phyloP scores from a whole-genome alignment of 2,113 vertebrate genomes.

The Festucalex cinctus region DNA sequence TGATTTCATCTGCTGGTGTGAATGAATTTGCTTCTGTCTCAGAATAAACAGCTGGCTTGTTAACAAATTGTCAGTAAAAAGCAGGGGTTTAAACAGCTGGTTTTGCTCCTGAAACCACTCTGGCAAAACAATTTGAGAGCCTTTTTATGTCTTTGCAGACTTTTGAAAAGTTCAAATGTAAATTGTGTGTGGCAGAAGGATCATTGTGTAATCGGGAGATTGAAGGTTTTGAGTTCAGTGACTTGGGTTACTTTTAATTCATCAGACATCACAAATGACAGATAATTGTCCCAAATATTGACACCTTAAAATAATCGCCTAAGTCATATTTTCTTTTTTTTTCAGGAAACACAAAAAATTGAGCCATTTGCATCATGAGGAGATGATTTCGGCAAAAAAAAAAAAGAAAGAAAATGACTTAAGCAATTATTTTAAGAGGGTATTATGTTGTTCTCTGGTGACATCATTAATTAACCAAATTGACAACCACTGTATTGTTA shows the following conservation, averaged over 20 bases:
- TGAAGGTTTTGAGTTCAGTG: neutral
- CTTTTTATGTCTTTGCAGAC: constrained; percentile 1
- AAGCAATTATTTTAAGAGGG: too few relatives aligned
- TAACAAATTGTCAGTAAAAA: constrained; percentile 72
- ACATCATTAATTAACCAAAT: constrained; percentile 34
- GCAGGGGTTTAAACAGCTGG: constrained; percentile 73
- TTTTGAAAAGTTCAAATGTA: constrained; percentile 16
- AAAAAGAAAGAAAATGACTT: too few relatives aligned
- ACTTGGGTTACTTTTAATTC: neutral
- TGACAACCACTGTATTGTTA: constrained; percentile 23
- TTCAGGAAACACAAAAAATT: too few relatives aligned
- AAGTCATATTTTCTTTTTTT: too few relatives aligned
- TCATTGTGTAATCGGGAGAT: neutral
- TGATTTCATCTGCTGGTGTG: constrained; percentile 64
- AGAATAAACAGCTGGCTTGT: constrained; percentile 72
- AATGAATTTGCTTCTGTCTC: constrained; percentile 55
- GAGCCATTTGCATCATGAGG: too few relatives aligned
- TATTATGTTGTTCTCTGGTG: constrained; percentile 12
- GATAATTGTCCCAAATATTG: neutral
- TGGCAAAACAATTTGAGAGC: constrained; percentile 13
- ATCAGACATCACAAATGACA: neutral
- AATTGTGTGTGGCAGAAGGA: neutral
- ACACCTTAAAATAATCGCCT: too few relatives aligned
- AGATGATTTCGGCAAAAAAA: too few relatives aligned
- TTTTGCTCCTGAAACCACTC: constrained; percentile 51